Evolutionary conservation across 2,888 invertebrate genomes (phyloP), one percentile per base, ranked within the genome.

Genomic region (Balanococcus diminutus): DNA sequence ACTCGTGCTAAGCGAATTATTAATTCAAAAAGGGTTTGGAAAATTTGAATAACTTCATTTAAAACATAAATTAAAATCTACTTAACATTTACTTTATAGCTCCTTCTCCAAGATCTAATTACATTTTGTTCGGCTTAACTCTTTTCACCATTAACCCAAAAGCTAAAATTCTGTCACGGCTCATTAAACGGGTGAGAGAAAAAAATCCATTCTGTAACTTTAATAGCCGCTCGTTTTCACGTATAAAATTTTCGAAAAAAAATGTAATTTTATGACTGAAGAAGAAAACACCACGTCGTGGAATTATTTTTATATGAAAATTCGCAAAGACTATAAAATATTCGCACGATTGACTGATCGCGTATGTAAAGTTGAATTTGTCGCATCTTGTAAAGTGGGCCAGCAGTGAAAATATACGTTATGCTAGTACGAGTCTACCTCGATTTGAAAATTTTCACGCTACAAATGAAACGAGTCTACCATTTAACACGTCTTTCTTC

Each of bases 51-150:
- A 72, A 72, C 31, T 72, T 32, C 32, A 32, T 72, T 72, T 72
- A 72, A 72, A 72, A 72, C 31, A 72, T 72, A 72, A 72, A 72
- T 72, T 72, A 72, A 72, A 72, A 72, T 72, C 72, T 72, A 72
- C 72, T 72, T 32, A 32, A 72, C 72, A 32, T 72, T 72, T 72
- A 72, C 32, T 28, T 72, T 72, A 72, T 72, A 72, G 72, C 32
- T 61, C 72, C 31, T 32, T 72, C 32, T 72, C 72, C n/a, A 32
- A 72, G 72, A 32, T 72, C 32, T 72, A 72, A 72, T 72, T 72
- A 72, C 32, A 72, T 72, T 72, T 72, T 32, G 32, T 72, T 32
- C 72, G 72, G 32, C 72, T 32, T 72, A 72, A 72, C 72, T 72
- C 32, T 32, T 72, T 72, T 72, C 32, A 72, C 72, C 72, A 72